phyloP scores from a whole-genome alignment of 2,113 vertebrate species.

The Gnathonemus longibarbis region DNA sequence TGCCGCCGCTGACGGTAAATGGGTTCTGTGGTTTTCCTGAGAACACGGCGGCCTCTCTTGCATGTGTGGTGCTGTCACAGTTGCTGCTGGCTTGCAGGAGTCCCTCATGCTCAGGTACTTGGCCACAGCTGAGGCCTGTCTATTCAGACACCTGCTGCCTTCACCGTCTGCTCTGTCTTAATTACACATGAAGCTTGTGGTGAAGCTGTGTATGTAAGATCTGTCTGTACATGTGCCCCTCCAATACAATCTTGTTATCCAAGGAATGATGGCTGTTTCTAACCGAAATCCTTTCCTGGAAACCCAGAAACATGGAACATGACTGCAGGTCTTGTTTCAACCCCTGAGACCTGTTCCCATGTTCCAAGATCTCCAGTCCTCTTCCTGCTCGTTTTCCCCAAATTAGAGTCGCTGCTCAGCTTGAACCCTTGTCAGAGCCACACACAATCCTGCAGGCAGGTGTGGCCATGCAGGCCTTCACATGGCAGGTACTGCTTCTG shows the following conservation, averaged over 20 bases:
- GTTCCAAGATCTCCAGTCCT: neutral
- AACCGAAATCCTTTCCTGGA: neutral
- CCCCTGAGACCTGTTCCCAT: neutral
- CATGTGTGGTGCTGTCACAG: neutral
- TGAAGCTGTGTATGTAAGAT: neutral
- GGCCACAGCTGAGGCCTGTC: neutral
- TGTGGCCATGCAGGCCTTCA: neutral
- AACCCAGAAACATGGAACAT: neutral
- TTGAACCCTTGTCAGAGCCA: neutral
- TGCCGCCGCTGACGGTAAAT: neutral
- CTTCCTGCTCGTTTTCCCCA: neutral
- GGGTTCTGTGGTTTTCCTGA: neutral
- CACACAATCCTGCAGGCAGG: neutral
- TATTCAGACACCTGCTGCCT: neutral
- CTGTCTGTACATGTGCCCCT: neutral
- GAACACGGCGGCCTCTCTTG: neutral
- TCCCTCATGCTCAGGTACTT: neutral
- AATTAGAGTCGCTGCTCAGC: neutral
- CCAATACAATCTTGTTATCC: neutral
- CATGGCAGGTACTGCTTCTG: neutral
- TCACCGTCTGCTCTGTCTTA: neutral
- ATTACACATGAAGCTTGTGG: neutral
- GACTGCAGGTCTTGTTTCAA: neutral
- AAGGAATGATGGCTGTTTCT: neutral
- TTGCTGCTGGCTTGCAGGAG: neutral